These are phyloP conservation scores for Oreochromis tanganicae DNA, from an alignment of 2,113 vertebrate genomes.

Conservation along the genomic window DNA sequence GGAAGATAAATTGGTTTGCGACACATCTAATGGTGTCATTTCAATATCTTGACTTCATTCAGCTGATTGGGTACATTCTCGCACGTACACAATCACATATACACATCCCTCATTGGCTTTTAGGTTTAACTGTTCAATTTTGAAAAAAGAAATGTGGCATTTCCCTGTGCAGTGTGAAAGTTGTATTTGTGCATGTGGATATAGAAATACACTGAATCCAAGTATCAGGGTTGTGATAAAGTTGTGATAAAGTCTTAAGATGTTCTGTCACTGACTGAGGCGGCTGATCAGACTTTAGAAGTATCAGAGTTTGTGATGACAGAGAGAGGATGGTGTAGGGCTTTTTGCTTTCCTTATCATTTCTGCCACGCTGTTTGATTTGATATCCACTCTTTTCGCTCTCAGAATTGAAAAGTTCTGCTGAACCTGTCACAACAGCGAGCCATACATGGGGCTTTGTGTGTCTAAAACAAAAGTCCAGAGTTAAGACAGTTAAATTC, in stretches of 20 bases:
- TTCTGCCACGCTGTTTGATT: neutral
- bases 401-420: neutral
- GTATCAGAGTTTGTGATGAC: neutral
- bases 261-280: neutral
- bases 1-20: constrained; percentile 24
- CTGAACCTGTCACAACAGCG: neutral
- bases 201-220: neutral
- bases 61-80: neutral
- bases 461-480: neutral
- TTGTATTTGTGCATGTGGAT: neutral
- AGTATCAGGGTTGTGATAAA: neutral
- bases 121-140: neutral
- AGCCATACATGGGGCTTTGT: neutral
- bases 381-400: neutral
- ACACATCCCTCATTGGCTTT: neutral
- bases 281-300: accelerated
- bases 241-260: neutral
- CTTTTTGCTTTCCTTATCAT: neutral
- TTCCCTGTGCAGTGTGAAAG: neutral
- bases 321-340: neutral
- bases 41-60: neutral
- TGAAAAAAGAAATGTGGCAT: neutral
- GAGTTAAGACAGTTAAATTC: neutral
- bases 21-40: constrained; percentile 14
- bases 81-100: neutral